phyloP scores from a whole-genome alignment of 1,140 invertebrate genomes.

The Goniozus legneri region DNA sequence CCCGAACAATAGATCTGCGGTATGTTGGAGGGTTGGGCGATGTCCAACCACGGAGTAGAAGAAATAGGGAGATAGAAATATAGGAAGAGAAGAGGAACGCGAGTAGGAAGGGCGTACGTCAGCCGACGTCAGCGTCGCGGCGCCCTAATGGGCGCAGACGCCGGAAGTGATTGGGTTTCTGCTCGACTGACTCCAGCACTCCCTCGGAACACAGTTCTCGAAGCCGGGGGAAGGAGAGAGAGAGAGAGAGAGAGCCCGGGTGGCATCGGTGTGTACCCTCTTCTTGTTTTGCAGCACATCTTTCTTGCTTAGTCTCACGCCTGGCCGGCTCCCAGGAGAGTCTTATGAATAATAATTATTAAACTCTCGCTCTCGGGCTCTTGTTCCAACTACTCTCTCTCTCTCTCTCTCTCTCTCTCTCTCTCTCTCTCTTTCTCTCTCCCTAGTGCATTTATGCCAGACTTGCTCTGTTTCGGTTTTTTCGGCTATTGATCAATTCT shows the following conservation, averaged over 20 bases:
- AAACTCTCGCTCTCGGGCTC: slow-evolving; percentile 28
- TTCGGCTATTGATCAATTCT: no score
- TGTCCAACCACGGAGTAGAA: slow-evolving; percentile 17
- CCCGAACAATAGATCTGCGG: slow-evolving; percentile 52
- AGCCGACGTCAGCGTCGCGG: slow-evolving; percentile 54
- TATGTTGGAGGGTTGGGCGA: slow-evolving; percentile 43
- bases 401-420: slow-evolving; percentile 12
- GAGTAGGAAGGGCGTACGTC: slow-evolving; percentile 44
- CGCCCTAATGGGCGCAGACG: slow-evolving; percentile 57
- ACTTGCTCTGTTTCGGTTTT: no score
- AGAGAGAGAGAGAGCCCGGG: slow-evolving; percentile 7
- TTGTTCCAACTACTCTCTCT: slow-evolving; percentile 1
- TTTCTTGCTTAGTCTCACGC: slow-evolving; percentile 51
- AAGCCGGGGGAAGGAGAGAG: slow-evolving; percentile 23
- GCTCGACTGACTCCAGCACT: slow-evolving; percentile 53
- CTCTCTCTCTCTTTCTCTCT: slow-evolving; percentile 4
- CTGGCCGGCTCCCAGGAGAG: slow-evolving; percentile 41
- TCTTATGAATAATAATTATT: slow-evolving; percentile 55
- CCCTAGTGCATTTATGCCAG: no score
- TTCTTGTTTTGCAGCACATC: slow-evolving; percentile 47
- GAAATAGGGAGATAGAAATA: slow-evolving; percentile 7
- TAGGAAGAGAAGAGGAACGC: slow-evolving; percentile 11
- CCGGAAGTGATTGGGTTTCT: slow-evolving; percentile 58
- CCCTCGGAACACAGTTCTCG: slow-evolving; percentile 33
- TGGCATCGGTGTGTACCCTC: slow-evolving; percentile 18